Evolutionary conservation across 2,888 invertebrate genomes (phyloP), one percentile per base, ranked within the genome.

Genomic region (Acleris cristana): DNA sequence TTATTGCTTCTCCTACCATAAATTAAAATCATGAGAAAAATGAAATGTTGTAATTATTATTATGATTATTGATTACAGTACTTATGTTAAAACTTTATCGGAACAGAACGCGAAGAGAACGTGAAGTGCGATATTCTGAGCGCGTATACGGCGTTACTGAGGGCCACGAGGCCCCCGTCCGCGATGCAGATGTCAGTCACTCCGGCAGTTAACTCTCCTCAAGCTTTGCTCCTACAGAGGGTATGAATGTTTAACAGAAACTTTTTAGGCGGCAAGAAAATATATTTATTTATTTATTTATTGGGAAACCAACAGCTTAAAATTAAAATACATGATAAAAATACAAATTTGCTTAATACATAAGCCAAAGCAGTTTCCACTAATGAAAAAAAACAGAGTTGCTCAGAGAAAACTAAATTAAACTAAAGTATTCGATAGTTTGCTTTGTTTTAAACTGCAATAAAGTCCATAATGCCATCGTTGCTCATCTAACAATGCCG

Each of bases 51-150:
- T 30, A 34, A 34, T 34, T 34, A 8, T 34, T 34, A 8, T 34
- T 34, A 3, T 40, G 6, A 6, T 55, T 19, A 30, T 12, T 40
- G 6, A 6, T 55, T 19, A 30, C 18, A 30, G 30, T 55, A 12
- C 54, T 54, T 40, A 40, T 40, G 40, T 40, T 14, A 40, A 40
- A 40, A 10, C 34, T 57, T 26, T 58, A 10, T 58, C n/a, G 12
- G 21, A 26, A 45, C 34, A 96, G 99, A 99, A 87, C 95, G 99
- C 45, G 99, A 99, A 88, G 99, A 99, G 90, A 99, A 99, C 86
- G 99, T 99, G 0, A 99, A 99, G 83, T 98, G 98, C 30, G 99
- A 99, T 84, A 98, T 99, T 71, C 97, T 99, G 83, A 97, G 98
- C 81, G 99, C 99, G 0, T 99, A 99, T 84, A 97, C 99, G 65